These are phyloP conservation scores for Cacatua alba DNA, from an alignment of 2,113 vertebrate species.

Conservation along the genomic window DNA sequence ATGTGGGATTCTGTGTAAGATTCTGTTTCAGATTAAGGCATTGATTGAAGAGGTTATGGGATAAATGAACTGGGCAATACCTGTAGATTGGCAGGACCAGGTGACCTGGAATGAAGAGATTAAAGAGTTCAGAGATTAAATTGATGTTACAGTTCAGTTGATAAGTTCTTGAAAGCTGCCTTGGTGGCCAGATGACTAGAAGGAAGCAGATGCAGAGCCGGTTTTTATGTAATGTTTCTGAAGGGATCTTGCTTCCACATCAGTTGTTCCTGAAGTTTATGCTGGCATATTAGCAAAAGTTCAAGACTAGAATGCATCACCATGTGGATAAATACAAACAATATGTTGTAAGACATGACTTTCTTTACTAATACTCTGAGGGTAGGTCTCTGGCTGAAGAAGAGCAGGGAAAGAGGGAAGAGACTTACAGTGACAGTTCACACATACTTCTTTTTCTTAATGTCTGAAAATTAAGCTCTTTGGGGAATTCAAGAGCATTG, in stretches of 20 bases:
- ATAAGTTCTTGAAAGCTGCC: not conserved
- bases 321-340: not conserved
- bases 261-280: not conserved
- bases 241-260: not conserved
- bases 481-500: not conserved
- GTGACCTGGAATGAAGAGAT: not conserved
- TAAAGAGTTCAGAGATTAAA: not conserved
- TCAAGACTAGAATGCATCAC: not conserved
- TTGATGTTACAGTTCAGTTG: not conserved
- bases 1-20: not conserved
- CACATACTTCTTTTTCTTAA: not conserved
- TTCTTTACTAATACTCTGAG: not conserved
- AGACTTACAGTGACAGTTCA: not conserved
- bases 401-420: not conserved
- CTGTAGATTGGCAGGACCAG: not conserved
- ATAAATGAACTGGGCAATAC: not conserved
- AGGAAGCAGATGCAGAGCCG: not conserved
- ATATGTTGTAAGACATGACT: not conserved
- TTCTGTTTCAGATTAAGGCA: not conserved
- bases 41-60: not conserved
- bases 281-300: not conserved
- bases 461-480: not conserved
- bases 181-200: not conserved
- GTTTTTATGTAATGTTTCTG: not conserved
- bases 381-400: not conserved